phyloP scores from a whole-genome alignment of 2,797 vertebrate genomes.

The Microctenopoma steveboyesi region DNA sequence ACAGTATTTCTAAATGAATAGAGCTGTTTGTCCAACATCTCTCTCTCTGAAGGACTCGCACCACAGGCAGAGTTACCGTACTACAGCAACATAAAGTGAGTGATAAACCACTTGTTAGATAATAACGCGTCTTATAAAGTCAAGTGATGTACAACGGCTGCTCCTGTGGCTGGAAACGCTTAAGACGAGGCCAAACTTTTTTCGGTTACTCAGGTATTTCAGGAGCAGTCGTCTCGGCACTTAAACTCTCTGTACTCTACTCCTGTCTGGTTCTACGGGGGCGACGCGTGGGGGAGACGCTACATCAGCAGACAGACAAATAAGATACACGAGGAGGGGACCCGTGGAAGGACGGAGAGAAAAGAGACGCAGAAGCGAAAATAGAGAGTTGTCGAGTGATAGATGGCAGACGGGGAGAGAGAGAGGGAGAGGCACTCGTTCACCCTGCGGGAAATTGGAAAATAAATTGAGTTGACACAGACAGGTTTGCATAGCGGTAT shows the following conservation, averaged over 20 bases:
- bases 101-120: too few species aligned
- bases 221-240: not conserved
- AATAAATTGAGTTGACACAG: conserved; percentile 83
- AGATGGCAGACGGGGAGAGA: conserved; percentile 39
- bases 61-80: not conserved
- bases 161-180: too few species aligned
- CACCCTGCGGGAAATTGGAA: conserved; percentile 76
- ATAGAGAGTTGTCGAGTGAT: conserved; percentile 48
- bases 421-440: conserved; percentile 42
- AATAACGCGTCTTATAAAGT: too few species aligned
- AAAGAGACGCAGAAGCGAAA: conserved; percentile 18
- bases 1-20: not conserved
- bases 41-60: not conserved
- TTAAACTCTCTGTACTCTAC: not conserved
- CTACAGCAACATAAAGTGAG: not conserved
- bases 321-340: conserved; percentile 11
- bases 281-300: not conserved
- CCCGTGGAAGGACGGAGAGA: conserved; percentile 7
- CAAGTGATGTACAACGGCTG: too few species aligned
- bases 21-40: not conserved
- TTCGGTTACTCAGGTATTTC: not conserved
- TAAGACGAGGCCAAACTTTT: too few species aligned
- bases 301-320: conserved; percentile 5
- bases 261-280: conserved; percentile 2
- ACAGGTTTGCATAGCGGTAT: conserved; percentile 75